A percentile compares a stretch with the other conserved stretches of the same genome.
These are phyloP conservation scores for Myrmophylax atrothorax DNA, from an alignment of 2,113 vertebrate species.

Conservation along the genomic window DNA sequence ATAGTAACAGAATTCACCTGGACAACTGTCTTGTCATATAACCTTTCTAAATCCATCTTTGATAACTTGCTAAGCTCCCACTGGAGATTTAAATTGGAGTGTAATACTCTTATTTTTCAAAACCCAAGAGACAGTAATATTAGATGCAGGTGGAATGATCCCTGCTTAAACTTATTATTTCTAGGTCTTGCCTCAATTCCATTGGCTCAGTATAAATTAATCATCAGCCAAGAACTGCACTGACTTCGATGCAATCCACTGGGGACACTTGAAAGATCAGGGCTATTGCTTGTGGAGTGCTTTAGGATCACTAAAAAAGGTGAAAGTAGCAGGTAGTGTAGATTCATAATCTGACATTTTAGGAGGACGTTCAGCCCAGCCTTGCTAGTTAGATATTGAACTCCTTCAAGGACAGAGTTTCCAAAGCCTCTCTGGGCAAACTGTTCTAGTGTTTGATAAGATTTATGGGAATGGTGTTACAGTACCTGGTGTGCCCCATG, in stretches of 20 bases:
- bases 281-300: background rate
- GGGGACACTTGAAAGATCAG: background rate
- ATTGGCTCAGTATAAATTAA: background rate
- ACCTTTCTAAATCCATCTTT: background rate
- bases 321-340: background rate
- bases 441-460: background rate
- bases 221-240: background rate
- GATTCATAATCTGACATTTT: background rate
- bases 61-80: background rate
- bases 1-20: background rate
- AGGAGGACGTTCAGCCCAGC: background rate
- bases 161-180: background rate
- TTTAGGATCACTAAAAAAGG: background rate
- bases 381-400: background rate
- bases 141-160: background rate
- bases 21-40: background rate
- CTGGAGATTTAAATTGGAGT: background rate
- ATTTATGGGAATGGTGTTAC: constrained; percentile 16
- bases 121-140: background rate
- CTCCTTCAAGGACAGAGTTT: background rate
- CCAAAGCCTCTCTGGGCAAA: background rate
- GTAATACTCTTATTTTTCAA: background rate
- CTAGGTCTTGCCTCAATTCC: background rate
- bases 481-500: background rate
- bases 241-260: background rate